Percentiles rank a stretch among this genome's conserved stretches.
Conservation (phyloP, 2,113 vertebrate species). For the Tyrannus savana region DNA sequence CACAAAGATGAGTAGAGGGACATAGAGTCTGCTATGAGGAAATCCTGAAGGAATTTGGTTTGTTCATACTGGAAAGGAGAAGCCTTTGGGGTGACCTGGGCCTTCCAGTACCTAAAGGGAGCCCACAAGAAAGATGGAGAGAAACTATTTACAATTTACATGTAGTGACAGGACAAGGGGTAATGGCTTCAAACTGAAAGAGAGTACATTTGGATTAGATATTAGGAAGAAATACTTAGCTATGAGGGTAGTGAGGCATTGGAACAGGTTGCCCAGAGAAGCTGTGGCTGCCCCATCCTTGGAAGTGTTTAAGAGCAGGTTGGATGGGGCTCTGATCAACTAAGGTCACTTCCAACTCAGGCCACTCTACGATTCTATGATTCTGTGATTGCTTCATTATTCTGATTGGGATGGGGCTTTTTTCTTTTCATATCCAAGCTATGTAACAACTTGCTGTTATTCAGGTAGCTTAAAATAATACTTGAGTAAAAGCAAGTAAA, state of each 20-base stretch:
- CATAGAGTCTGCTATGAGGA: not conserved
- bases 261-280: not conserved
- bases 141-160: not conserved
- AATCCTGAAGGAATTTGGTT: not conserved
- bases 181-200: not conserved
- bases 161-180: not conserved
- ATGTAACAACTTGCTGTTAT: not conserved
- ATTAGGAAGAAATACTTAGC: not conserved
- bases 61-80: not conserved
- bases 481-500: not conserved
- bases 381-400: not conserved
- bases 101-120: not conserved
- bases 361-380: not conserved
- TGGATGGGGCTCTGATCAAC: not conserved
- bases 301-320: not conserved
- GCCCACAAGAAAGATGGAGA: not conserved
- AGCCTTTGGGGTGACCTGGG: not conserved
- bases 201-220: not conserved
- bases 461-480: not conserved
- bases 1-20: not conserved
- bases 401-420: fast-evolving
- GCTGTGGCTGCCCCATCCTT: not conserved
- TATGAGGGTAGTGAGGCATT: not conserved
- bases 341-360: not conserved
- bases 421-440: not conserved